Evolutionary conservation across 2,797 vertebrate species (phyloP), one percentile per base, ranked within the genome.

Genomic region (Falco novaeseelandiae): DNA sequence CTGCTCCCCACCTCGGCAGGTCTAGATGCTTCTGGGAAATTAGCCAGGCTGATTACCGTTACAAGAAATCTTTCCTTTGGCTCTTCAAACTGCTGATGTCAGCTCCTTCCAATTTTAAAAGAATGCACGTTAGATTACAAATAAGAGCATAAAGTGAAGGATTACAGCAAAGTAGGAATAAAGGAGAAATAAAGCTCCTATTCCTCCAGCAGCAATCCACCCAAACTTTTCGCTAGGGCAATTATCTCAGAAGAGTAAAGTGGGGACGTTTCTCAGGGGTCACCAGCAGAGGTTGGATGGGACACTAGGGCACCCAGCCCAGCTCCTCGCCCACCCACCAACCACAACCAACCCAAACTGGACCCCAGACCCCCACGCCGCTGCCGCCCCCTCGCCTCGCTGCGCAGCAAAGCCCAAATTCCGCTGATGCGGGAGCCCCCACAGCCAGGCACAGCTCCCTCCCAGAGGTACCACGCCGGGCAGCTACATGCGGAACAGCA

Each of bases 11-110:
- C 16, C 83, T 84, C 46, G 1, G 81, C 87, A 89, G 83, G 36
- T 74, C 3, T 2, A 26, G 78, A 65, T 62, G 59, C 83, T 96
- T 87, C 95, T 92, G 95, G 96, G 95, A 83, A 96, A 91, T 86
- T 36, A 92, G 92, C 92, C 95, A 92, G 83, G 9, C 85, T 58
- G 90, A 91, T 96, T 93, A 96, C 94, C 52, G 85, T 74, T 96
- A 93, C 1, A 95, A 96, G 84, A 96, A 95, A 97, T 97, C 94
- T 96, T 88, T 88, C 46, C 52, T 90, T 95, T 95, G 92, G 96
- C 95, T 77, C 84, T 34, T 63, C 87, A 57, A 84, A 76, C 46
- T 1, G 4, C 85, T 91, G 89, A 90, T 88, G 72, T 95, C 94
- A 92, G 87, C 90, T 91, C 77, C 66, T 79, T 72, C 69, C 89